Conservation (phyloP, 2,113 vertebrate genomes). For the Ascaphus truei region DNA sequence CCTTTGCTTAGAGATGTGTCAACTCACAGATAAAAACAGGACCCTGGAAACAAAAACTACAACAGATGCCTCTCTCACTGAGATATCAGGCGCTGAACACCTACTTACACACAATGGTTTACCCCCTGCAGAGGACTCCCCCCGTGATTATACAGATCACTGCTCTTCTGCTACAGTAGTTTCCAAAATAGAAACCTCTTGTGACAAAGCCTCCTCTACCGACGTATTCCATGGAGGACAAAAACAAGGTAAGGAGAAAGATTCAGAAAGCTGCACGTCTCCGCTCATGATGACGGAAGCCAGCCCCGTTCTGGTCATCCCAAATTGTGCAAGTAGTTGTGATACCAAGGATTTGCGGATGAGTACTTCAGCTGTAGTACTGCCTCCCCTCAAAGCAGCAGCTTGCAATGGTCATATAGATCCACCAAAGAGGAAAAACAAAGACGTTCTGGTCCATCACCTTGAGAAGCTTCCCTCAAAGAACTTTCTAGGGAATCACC, state of each 20-base stretch:
- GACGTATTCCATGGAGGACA: constrained; percentile 26
- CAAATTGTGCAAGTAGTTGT: background rate
- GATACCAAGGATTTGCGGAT: background rate
- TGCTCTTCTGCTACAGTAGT: background rate
- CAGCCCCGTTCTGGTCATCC: background rate
- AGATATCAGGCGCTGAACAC: background rate
- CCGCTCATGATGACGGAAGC: constrained; percentile 8
- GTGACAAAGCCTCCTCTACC: constrained; percentile 21
- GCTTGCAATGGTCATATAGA: constrained; percentile 19
- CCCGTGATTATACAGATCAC: background rate
- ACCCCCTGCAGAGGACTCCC: background rate
- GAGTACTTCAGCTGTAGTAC: constrained; percentile 35
- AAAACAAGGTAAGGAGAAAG: constrained; percentile 44
- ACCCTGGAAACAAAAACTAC: constrained; percentile 14
- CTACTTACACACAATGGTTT: background rate
- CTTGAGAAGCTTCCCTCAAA: constrained; percentile 39
- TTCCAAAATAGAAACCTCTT: constrained; percentile 14
- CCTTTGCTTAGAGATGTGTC: constrained; percentile 45
- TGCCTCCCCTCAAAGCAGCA: constrained; percentile 44
- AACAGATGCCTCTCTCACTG: background rate
- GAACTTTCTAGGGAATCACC: constrained; percentile 33
- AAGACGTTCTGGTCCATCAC: constrained; percentile 17
- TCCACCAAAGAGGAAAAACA: constrained; percentile 37
- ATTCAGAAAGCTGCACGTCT: background rate
- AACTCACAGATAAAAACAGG: constrained; percentile 1